Evolutionary conservation across 2,113 vertebrate species (phyloP), one percentile per base, ranked within the genome.

Genomic region (Ramphastos sulfuratus): DNA sequence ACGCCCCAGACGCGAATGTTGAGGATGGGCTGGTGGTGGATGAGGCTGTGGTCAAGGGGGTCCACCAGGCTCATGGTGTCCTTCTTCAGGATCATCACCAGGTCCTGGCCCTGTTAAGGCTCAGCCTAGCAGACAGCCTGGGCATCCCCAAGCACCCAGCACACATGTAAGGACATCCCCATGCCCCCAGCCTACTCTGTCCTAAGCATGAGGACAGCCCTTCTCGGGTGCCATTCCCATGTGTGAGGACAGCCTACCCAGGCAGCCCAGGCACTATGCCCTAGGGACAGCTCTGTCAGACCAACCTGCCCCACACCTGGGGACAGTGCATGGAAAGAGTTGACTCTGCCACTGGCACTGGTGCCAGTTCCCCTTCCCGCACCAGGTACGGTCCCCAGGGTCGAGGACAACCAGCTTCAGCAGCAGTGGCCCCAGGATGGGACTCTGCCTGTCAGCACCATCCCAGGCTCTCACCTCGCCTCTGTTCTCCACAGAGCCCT

Each of bases 1-100:
- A 99, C 99, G 1, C 99, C 99, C 99, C 99, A 99, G 30, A 99
- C 99, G 6, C 99, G 99, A 90, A 99, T 99, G 97, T 98, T 99
- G 94, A 98, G 97, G 95, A 99, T 98, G 97, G 99, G 99, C 94
- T 99, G 99, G 94, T 97, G 97, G 92, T 99, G 99, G 90, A 99
- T 98, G 70, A 98, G 98, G 94, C 98, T 98, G 96, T 92, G 98
- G 96, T 99, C 98, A 10, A 99, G 89, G 5, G 99, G 98, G 90
- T 99, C 99, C 97, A 99, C 97, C 52, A 99, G 94, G 75, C 98
- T 99, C 96, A 99, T 97, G 17, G 98, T 98, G 96, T 99, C 99
- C 91, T 99, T 99, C 98, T 98, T 99, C 94, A 99, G 97, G 76
- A 99, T 98, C 98, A 99, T 98, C 96, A 98, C 98, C 98, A 99